Evolutionary conservation across 2,797 vertebrate genomes (phyloP), one percentile per base, ranked within the genome.

Genomic region (Garrulus glandarius): DNA sequence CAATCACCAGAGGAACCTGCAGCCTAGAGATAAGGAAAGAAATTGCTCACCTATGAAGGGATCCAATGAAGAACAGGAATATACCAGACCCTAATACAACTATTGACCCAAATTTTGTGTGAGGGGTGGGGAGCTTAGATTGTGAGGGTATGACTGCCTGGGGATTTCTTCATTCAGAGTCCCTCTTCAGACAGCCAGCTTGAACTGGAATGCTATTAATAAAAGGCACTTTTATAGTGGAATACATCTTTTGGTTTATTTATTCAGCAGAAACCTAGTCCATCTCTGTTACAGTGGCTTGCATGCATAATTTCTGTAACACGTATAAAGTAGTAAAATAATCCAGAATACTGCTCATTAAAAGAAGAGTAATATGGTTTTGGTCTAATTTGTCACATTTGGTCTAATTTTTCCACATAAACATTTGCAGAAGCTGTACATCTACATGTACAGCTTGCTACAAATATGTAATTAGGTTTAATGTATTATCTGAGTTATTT

Each of bases 231-330:
- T 71, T 50, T 70, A 16, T 13, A 39, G 6, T 36, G 3, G 17
- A 79, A 71, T 20, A 7, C 0, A 5, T 47, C 0, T 63, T 82
- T 50, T 17, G 5, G 10, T 10, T 89, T 78, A 71, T 46, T 6
- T 1, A 22, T 82, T 82, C n/a, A 64, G 21, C 0, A 2, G 32
- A 82, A 93, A 52, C 3, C 8, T 36, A 39, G 13, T 27, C 1
- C 1, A 82, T 39, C 6, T 27, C 12, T 69, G 14, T 32, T 64
- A 21, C 4, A 11, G 24, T 32, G 11, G 1, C 10, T 59, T 21
- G 5, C 6, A 36, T 46, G 9, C 0, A 0, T 36, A 20, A 44
- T 72, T 60, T 68, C 32, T 14, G 5, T 47, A 71, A 36, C 6
- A 46, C 13, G 53, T 43, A 13, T 7, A 9, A 68, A 91, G 20